Percentiles rank a stretch among this genome's conserved stretches.
Evolutionary conservation across 2,797 vertebrate genomes (phyloP).

Genomic region (Helostoma temminkii): DNA sequence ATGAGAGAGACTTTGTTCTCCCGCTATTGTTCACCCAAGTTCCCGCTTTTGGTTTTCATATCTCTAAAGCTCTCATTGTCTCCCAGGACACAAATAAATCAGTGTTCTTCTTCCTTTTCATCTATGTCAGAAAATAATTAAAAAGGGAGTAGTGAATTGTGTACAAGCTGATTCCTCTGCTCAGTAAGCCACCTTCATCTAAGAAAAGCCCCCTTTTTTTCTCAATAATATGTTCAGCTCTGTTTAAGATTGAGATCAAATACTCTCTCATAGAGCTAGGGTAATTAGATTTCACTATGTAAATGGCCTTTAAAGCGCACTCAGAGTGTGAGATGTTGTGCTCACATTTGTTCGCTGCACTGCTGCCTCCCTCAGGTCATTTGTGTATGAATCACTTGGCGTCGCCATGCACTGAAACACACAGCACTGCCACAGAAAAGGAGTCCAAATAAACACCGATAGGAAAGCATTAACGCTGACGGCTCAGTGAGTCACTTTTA

Average conservation of each 20-base stretch:
- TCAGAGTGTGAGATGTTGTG: constrained; percentile 69
- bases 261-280: constrained; percentile 82
- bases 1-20: constrained; percentile 63
- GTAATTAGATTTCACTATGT: constrained; percentile 90
- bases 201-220: constrained; percentile 68
- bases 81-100: constrained; percentile 82
- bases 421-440: constrained; percentile 50
- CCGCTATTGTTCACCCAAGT: constrained; percentile 67
- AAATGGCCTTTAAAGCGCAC: constrained; percentile 84
- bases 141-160: constrained; percentile 82
- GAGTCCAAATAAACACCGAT: constrained; percentile 49
- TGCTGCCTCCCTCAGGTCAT: constrained; percentile 90
- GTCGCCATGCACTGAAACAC: constrained; percentile 61
- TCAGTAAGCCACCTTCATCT: constrained; percentile 84
- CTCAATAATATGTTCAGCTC: constrained; percentile 86
- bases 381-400: constrained; percentile 78
- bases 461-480: constrained; percentile 28
- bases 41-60: constrained; percentile 52
- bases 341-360: constrained; percentile 85
- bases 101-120: constrained; percentile 79
- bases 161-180: constrained; percentile 84
- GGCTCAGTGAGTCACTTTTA: constrained; percentile 46
- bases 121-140: constrained; percentile 83
- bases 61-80: constrained; percentile 65
- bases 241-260: constrained; percentile 88